A percentile compares a stretch with the other conserved stretches of the same genome.
These are phyloP conservation scores for Lacerta viridis DNA, from an alignment of 2,797 vertebrate genomes.

Conservation along the genomic window DNA sequence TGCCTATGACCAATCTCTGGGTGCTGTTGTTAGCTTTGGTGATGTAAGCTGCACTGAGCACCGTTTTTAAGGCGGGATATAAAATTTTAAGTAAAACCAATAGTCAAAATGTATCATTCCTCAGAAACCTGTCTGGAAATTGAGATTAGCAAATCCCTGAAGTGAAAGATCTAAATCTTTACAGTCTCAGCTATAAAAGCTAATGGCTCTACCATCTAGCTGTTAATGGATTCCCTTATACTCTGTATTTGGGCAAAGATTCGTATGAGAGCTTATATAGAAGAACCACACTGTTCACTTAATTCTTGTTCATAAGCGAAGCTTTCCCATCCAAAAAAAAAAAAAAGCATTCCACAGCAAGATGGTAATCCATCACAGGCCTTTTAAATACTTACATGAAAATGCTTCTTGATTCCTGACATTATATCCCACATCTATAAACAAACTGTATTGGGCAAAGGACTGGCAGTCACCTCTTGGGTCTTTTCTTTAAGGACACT, in stretches of 20 bases:
- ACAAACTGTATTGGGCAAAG: not conserved
- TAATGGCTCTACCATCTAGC: not conserved
- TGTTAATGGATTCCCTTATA: not conserved
- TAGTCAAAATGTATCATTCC: slow-evolving; percentile 8
- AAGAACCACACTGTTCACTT: not conserved
- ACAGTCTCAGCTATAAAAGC: not conserved
- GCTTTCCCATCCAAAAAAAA: not conserved
- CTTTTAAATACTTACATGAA: not conserved
- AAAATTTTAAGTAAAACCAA: slow-evolving; percentile 11
- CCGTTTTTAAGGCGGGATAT: not conserved
- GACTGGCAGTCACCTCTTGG: not conserved
- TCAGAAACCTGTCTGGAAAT: not conserved
- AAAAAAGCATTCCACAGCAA: not conserved
- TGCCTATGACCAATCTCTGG: not conserved
- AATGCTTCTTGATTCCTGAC: not conserved
- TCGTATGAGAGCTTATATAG: not conserved
- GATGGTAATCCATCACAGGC: not conserved
- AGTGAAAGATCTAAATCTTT: slow-evolving; percentile 15
- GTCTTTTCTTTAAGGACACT: not conserved
- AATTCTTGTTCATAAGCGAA: not conserved
- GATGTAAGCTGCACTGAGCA: not conserved
- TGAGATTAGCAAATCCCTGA: not conserved
- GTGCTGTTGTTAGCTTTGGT: not conserved
- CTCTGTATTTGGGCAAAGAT: not conserved
- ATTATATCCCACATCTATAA: not conserved